Evolutionary conservation across 2,797 vertebrate species (phyloP), one percentile per base, ranked within the genome.

Genomic region (Philypnodon macrostomus): DNA sequence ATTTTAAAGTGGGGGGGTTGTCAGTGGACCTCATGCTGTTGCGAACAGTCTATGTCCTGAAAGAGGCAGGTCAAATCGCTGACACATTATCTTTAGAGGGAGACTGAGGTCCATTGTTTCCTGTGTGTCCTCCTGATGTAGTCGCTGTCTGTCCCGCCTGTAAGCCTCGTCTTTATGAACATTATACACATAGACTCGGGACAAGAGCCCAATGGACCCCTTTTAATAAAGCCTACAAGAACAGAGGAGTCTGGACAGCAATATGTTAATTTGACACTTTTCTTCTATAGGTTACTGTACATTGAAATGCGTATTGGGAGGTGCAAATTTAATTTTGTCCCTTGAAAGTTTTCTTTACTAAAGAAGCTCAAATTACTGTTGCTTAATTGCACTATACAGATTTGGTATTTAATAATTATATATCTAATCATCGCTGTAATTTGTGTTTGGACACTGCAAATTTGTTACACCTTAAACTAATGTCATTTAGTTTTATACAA

Each of bases 41-140:
- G 68, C 64, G 77, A 84, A 78, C 64, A 45, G 74, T 73, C 52
- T 41, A 53, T 53, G 59, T 77, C 70, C 69, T 66, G 53, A 71
- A 58, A 70, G 60, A 63, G 32, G 48, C 54, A 33, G 47, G 39
- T 79, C 75, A 73, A 81, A 80, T 80, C 70, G 69, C 63, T 32
- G 3, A 74, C 75, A 76, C 50, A 62, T 67, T 77, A 63, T 51
- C 56, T 75, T 71, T 68, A 62, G 75, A 1, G 14, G 3, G 40
- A 71, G 49, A 66, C 56, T 59, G 46, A 69, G 46, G 56, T 5
- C 9, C 49, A 21, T 80, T 81, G 75, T 85, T 26, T 78, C 33
- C 1, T 23, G 10, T 58, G 70, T 70, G 77, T 78, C 54, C 16
- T 49, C 53, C 53, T 47, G 44, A 62, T 46, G 35, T 41, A 55